These are phyloP conservation scores for Megaustenia siamemsis DNA, from an alignment of 2,888 invertebrate genomes.

Conservation along the genomic window DNA sequence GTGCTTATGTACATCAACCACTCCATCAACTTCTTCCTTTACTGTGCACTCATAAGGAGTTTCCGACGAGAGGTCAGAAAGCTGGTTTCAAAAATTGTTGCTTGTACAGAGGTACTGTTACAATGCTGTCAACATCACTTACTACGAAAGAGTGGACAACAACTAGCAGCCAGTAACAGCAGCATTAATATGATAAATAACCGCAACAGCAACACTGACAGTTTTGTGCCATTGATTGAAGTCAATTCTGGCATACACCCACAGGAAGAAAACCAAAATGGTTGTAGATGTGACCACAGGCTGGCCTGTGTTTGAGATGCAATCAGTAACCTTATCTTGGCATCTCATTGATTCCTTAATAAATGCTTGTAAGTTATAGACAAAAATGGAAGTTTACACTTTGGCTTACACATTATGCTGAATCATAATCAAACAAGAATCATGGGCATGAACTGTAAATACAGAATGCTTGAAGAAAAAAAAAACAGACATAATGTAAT, in stretches of 20 bases:
- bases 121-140: not conserved
- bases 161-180: slow-evolving; percentile 28
- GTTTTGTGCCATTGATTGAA: slow-evolving; percentile 31
- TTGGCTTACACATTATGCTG: too few species aligned
- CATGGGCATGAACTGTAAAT: too few species aligned
- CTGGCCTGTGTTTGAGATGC: not conserved
- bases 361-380: too few species aligned
- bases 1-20: slow-evolving; percentile 58
- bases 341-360: too few species aligned
- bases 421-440: too few species aligned
- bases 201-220: slow-evolving; percentile 35
- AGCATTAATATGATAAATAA: slow-evolving; percentile 21
- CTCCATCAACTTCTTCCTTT: slow-evolving; percentile 59
- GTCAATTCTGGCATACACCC: not conserved
- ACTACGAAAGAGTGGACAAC: not conserved
- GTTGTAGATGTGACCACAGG: not conserved
- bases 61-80: slow-evolving; percentile 56
- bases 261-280: not conserved
- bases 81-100: not conserved
- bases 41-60: slow-evolving; percentile 55
- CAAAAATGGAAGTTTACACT: too few species aligned
- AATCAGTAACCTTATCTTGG: too few species aligned
- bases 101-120: not conserved
- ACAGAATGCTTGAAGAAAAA: too few species aligned
- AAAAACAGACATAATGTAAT: too few species aligned